These are phyloP conservation scores for Macrocentrus cingulum DNA, from an alignment of 1,140 invertebrate genomes.

Conservation along the genomic window DNA sequence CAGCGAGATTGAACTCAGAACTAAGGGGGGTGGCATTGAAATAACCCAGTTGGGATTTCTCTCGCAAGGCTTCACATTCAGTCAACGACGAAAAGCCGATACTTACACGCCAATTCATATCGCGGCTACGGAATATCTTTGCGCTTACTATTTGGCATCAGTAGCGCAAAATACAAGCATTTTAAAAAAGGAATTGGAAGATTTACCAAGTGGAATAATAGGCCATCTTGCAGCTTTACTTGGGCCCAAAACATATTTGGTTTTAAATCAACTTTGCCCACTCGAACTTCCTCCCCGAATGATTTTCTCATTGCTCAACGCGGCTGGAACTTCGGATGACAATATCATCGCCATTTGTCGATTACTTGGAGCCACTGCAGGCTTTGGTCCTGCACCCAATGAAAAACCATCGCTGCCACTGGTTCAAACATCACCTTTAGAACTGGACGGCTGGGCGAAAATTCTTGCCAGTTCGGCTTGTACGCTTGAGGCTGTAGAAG, in stretches of 20 bases:
- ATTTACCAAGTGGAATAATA: slow-evolving; percentile 55
- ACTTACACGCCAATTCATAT: slow-evolving; percentile 59
- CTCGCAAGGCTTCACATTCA: slow-evolving; percentile 49
- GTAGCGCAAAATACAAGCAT: slow-evolving; percentile 60
- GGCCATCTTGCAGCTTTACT: slow-evolving; percentile 58
- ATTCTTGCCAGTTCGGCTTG: slow-evolving; percentile 54
- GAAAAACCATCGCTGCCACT: slow-evolving; percentile 47
- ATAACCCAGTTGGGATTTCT: slow-evolving; percentile 56
- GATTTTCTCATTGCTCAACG: slow-evolving; percentile 57
- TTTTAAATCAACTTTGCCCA: slow-evolving; percentile 57
- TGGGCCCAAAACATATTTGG: slow-evolving; percentile 55
- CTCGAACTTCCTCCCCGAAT: slow-evolving; percentile 57
- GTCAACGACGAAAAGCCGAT: slow-evolving; percentile 44
- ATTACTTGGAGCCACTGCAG: slow-evolving; percentile 49
- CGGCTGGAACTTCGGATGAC: slow-evolving; percentile 56
- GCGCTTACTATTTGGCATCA: slow-evolving; percentile 62
- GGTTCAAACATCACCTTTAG: slow-evolving; percentile 53
- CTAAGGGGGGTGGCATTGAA: slow-evolving; percentile 47
- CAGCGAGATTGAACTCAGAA: slow-evolving; percentile 54
- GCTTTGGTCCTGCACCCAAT: slow-evolving; percentile 43
- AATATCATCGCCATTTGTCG: slow-evolving; percentile 59
- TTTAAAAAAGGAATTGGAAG: slow-evolving; percentile 59
- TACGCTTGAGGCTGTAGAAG: slow-evolving; percentile 55
- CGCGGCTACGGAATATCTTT: slow-evolving; percentile 59
- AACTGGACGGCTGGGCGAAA: slow-evolving; percentile 58